Evolutionary conservation across 2,797 vertebrate genomes (phyloP).

Genomic region (Rhinella marina): DNA sequence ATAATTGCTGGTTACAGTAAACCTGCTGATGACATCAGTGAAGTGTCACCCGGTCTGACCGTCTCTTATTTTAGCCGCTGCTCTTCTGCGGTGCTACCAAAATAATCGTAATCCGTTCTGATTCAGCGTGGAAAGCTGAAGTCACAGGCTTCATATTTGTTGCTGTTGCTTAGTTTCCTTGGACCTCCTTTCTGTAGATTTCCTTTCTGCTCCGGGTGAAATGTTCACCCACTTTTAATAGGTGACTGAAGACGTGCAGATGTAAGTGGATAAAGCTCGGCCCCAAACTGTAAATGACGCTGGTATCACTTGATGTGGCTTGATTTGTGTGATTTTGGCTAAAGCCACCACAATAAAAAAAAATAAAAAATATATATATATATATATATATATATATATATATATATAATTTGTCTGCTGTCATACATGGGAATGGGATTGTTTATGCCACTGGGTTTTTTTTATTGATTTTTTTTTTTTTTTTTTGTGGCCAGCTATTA

Average conservation of each 20-base stretch:
- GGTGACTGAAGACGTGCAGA: too few relatives aligned
- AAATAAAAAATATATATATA: too few relatives aligned
- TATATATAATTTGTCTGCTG: too few relatives aligned
- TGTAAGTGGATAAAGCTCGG: neutral
- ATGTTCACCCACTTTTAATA: neutral
- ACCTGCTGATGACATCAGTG: conserved; percentile 26
- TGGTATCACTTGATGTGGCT: neutral
- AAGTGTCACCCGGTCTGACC: neutral
- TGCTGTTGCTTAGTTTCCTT: neutral
- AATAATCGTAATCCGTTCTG: neutral
- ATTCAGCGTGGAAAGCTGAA: conserved; percentile 26
- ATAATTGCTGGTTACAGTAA: conserved; percentile 30
- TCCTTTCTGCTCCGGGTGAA: neutral
- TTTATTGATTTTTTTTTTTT: too few relatives aligned
- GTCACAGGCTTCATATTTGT: neutral
- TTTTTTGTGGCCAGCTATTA: too few relatives aligned
- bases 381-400: too few relatives aligned
- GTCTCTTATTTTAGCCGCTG: conserved; percentile 13
- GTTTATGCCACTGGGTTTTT: too few relatives aligned
- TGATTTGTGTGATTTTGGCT: too few relatives aligned
- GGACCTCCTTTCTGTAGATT: conserved; percentile 4
- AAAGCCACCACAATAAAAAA: too few relatives aligned
- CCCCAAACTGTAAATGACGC: neutral
- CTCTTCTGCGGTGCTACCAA: conserved; percentile 19
- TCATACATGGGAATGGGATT: too few relatives aligned